A percentile compares a stretch with the other conserved stretches of the same genome.
Evolutionary conservation across 2,797 vertebrate genomes (phyloP).

Genomic region (Sphenopsis melanotis): DNA sequence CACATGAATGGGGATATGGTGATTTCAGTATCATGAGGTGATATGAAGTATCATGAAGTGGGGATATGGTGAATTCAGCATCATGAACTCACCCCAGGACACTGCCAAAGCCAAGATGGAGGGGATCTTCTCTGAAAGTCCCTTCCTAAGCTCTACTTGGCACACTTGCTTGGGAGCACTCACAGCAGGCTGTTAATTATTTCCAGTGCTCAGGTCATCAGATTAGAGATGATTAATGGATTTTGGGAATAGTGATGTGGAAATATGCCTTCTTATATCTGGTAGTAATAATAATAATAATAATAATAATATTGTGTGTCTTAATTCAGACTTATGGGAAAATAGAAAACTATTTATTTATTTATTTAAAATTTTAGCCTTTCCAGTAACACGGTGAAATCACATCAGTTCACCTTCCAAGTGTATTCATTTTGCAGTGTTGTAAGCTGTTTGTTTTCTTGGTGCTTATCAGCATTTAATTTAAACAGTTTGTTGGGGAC

Average conservation of each 20-base stretch:
- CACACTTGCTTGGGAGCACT: background rate
- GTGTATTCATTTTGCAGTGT: background rate
- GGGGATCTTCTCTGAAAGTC: background rate
- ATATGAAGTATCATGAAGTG: too few species aligned
- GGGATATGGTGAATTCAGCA: too few species aligned
- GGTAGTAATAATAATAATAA: background rate
- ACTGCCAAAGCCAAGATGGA: background rate
- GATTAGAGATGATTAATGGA: background rate
- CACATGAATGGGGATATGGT: too few species aligned
- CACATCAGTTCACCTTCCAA: background rate
- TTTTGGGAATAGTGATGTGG: conserved; percentile 14
- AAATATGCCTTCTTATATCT: conserved; percentile 46
- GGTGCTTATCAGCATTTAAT: background rate
- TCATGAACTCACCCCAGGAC: background rate
- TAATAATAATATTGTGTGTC: background rate
- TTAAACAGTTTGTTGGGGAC: background rate
- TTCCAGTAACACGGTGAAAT: background rate
- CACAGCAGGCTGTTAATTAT: background rate
- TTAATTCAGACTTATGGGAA: background rate
- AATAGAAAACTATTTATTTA: background rate
- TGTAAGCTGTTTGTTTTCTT: background rate
- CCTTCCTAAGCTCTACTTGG: conserved; percentile 10
- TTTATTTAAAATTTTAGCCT: background rate
- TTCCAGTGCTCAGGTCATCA: background rate
- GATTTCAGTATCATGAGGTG: background rate